Conservation (phyloP, 2,797 vertebrate genomes). For the Enteromius mattozi region DNA sequence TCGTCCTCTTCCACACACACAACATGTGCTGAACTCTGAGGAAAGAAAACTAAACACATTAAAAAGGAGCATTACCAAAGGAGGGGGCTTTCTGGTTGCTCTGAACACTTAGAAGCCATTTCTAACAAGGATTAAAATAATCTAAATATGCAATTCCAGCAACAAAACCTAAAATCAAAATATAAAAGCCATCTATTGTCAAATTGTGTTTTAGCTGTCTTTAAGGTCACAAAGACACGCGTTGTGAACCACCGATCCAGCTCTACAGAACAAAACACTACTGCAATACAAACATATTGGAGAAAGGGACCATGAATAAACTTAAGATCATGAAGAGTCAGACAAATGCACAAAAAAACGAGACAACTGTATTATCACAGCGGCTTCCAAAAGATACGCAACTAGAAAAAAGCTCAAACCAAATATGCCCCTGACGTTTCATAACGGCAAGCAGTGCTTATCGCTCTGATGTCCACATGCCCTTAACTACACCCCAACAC, state of each 20-base stretch:
- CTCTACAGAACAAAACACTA: slow-evolving; percentile 22
- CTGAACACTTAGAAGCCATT: not conserved
- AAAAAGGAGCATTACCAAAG: slow-evolving; percentile 18
- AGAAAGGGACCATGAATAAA: slow-evolving; percentile 11
- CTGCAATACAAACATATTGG: not conserved
- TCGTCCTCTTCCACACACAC: not conserved
- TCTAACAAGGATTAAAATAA: slow-evolving; percentile 33
- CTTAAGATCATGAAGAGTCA: not conserved
- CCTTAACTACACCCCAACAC: slow-evolving; percentile 37
- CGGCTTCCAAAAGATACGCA: not conserved
- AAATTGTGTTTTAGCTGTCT: not conserved
- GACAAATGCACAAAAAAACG: not conserved
- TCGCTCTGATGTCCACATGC: slow-evolving; percentile 44
- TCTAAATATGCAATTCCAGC: slow-evolving; percentile 41
- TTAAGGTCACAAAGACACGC: not conserved
- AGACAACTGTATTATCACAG: not conserved
- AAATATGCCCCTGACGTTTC: not conserved
- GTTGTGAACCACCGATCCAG: not conserved
- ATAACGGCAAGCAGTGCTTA: slow-evolving; percentile 65
- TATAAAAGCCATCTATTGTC: slow-evolving; percentile 26
- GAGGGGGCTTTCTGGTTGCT: not conserved
- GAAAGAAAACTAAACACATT: slow-evolving; percentile 23
- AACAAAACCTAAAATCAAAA: slow-evolving; percentile 55
- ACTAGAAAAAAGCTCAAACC: slow-evolving; percentile 6
- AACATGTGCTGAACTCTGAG: not conserved